Conservation (phyloP, 2,888 invertebrate genomes). For the Perizoma flavofasciatum region DNA sequence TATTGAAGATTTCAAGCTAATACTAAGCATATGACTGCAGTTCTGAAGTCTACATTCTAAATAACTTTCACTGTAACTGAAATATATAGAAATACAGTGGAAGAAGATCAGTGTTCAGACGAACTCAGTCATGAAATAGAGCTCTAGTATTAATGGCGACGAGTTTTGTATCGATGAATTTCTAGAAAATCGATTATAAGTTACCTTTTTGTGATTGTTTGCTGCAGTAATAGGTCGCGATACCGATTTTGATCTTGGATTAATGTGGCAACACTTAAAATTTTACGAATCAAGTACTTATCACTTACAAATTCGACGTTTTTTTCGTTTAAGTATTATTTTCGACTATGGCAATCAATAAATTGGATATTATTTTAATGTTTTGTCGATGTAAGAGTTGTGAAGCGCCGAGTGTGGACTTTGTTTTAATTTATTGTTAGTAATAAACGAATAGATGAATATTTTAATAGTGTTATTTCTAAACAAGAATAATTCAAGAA, state of each 20-base stretch:
- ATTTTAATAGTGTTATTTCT: conserved; percentile 23
- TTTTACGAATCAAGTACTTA: conserved; percentile 46
- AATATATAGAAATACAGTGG: conserved; percentile 3
- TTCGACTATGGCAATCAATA: conserved; percentile 10
- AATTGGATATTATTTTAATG: conserved; percentile 30
- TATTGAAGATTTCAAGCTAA: conserved; percentile 1
- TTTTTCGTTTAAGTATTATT: conserved; percentile 28
- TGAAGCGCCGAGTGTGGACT: conserved; percentile 27
- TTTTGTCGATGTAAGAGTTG: conserved; percentile 30
- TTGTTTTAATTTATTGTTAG: conserved; percentile 46
- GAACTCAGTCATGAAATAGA: conserved; percentile 14
- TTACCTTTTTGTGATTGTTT: conserved; percentile 8
- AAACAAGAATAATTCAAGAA: not conserved
- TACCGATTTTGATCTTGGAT: conserved; percentile 1
- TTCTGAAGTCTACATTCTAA: not conserved
- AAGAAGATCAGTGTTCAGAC: not conserved
- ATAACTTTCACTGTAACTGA: too few relatives aligned
- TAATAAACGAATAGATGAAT: conserved; percentile 46
- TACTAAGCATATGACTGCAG: conserved; percentile 7
- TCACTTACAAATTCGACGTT: conserved; percentile 25
- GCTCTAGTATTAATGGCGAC: conserved; percentile 19
- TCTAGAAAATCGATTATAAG: conserved; percentile 16
- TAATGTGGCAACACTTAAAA: conserved; percentile 33
- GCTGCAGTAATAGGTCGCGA: conserved; percentile 1
- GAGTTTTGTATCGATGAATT: conserved; percentile 14